Evolutionary conservation across 2,888 invertebrate genomes (phyloP), one percentile per base, ranked within the genome.

Genomic region (Pteria penguin): DNA sequence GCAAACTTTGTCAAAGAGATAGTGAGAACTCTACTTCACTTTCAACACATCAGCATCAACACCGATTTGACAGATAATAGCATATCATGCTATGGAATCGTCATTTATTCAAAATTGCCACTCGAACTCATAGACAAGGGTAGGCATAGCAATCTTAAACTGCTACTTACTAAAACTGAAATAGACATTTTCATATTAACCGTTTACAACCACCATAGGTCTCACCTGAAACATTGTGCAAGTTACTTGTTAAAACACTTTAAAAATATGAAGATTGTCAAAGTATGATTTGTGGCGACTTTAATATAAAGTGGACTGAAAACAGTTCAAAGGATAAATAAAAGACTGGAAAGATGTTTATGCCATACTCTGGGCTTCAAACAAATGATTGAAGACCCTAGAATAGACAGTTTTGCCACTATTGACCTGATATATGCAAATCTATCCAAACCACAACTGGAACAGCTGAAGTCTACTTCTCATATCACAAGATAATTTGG

Each of bases 381-480:
- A 45, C 70, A 71, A 29, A n/a, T 31, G 27, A 70, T 70, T 33
- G 8, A n/a, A n/a, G 22, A 22, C 14, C 26, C 52, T 29, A 61
- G 52, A 45, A 70, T n/a, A 22, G 61, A 62, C 45, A n/a, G 62
- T 32, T 31, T 36, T 18, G 27, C 72, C 32, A 57, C 36, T n/a
- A 65, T 65, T 32, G 72, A 72, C 32, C 45, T 72, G 11, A 57
- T 72, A 26, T 72, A 57, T 26, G 57, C 72, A 57, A 72, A 65
- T 33, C 4, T 62, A 22, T 36, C 62, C 4, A 4, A n/a, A 27
- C 26, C 26, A 61, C n/a, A 62, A n/a, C 22, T 27, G 61, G 61
- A 14, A 31, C 29, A 29, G 27, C 61, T 26, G 68, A 68, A 58
- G 32, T 32, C 18, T 68, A 58, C 36, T 68, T 58, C 36, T 68